Evolutionary conservation across 2,113 vertebrate species (phyloP).

Genomic region (Oceanodroma tethys): DNA sequence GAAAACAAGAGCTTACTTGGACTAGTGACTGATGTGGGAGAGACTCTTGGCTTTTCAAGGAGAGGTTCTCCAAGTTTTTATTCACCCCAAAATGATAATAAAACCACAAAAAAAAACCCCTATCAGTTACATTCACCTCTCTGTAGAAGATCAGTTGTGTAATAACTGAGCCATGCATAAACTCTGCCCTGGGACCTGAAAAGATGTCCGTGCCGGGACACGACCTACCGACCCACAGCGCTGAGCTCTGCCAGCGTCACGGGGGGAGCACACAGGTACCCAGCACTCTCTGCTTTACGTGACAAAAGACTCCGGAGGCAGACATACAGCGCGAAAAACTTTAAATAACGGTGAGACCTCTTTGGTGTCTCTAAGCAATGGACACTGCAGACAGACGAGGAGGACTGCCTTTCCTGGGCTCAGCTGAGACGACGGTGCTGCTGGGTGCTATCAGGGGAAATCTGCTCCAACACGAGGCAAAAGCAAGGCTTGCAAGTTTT

Average conservation of each 20-base stretch:
- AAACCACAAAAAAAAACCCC: rapidly evolving
- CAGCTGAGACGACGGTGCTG: not conserved
- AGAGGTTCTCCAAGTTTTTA: not conserved
- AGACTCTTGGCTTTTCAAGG: not conserved
- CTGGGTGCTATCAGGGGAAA: not conserved
- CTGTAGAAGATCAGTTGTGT: not conserved
- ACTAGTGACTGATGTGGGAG: not conserved
- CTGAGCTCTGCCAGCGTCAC: not conserved
- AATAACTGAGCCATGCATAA: not conserved
- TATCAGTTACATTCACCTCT: not conserved
- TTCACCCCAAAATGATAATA: not conserved
- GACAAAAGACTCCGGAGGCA: not conserved
- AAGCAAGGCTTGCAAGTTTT: not conserved
- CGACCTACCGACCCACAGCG: rapidly evolving
- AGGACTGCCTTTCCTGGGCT: not conserved
- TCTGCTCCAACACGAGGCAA: rapidly evolving
- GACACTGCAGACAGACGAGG: no score
- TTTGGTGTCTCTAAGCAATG: not conserved
- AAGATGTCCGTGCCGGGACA: not conserved
- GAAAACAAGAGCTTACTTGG: not conserved
- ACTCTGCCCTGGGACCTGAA: not conserved
- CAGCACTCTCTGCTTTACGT: not conserved
- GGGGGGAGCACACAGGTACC: not conserved
- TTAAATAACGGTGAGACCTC: not conserved
- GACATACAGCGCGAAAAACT: not conserved